Evolutionary conservation across 2,888 invertebrate species (phyloP), one percentile per base, ranked within the genome.

Genomic region (Caenorhabditis imperialis): DNA sequence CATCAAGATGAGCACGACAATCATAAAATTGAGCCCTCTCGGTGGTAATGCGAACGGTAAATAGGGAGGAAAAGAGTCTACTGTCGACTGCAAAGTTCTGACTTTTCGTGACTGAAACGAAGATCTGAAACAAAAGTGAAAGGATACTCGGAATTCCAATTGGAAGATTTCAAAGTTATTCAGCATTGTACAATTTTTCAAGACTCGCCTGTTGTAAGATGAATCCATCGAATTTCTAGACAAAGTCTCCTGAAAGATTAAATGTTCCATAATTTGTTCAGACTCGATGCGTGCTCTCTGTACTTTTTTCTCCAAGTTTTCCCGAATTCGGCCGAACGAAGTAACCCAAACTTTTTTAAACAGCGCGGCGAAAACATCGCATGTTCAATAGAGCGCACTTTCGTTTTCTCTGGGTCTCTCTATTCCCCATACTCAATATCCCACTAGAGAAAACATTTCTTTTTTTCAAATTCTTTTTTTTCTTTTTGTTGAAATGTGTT

Each of bases 401-500:
- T 16, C 30, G 3, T 16, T 20, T 3, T 30, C 50, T 30, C 50
- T 50, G 35, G 30, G 50, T 50, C 35, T 50, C 50, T 50, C 18
- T 1, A 6, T 8, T 33, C 23, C 16, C n/a, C n/a, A n/a, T n/a
- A n/a, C n/a, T 22, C 23, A n/a, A 8, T 2, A 14, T 47, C 12
- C 25, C 47, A 23, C 45, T 10, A n/a, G 14, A 16, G 22, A 1
- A 7, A 12, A 14, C 1, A 30, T 27, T 25, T 47, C 25, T 25
- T 6, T n/a, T 14, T 45, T 23, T 58, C 18, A 44, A 20, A 12
- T 27, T 27, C n/a, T 45, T 45, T 18, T 33, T 22, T 27, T 42
- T 58, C 16, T 57, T 57, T 8, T 42, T 22, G 35, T 44, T 44
- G 44, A 44, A 53, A 70, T 70, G 70, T 70, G 70, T 23, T 38